These are phyloP conservation scores for Diarsia dahlii DNA, from an alignment of 2,888 invertebrate species.

Conservation along the genomic window DNA sequence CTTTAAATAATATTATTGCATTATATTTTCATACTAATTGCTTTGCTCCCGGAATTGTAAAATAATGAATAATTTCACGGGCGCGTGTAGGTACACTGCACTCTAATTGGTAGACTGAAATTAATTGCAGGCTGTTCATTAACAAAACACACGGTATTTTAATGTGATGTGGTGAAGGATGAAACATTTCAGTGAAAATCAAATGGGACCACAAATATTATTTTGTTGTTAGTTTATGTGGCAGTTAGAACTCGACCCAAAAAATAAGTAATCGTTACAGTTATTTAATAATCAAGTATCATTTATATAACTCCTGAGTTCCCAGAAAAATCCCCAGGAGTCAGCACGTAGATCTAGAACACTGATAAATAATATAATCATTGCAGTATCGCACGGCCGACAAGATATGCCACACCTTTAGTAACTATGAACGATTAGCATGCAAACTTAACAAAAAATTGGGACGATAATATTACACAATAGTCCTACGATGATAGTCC, in stretches of 20 bases:
- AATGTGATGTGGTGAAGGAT: background rate
- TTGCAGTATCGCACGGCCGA: background rate
- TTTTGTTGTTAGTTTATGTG: no score
- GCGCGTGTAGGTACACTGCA: background rate
- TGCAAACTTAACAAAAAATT: background rate
- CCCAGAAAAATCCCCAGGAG: background rate
- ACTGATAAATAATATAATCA: conserved; percentile 13
- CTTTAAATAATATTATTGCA: background rate
- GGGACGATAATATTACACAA: no score
- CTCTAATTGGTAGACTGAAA: conserved; percentile 12
- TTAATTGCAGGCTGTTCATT: conserved; percentile 16
- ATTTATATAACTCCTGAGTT: conserved; percentile 3
- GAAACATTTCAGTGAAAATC: background rate
- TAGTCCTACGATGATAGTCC: background rate
- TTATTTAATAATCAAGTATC: background rate
- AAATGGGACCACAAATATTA: background rate
- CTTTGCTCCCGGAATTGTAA: background rate
- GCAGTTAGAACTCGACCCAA: no score
- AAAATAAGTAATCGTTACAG: background rate
- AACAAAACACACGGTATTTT: background rate
- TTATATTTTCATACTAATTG: conserved; percentile 18
- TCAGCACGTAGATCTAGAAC: conserved; percentile 24
- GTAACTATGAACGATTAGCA: conserved; percentile 21
- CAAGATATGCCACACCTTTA: conserved; percentile 23
- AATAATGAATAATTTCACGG: conserved; percentile 3